Conservation (phyloP, 2,888 invertebrate species). For the Allacma fusca region DNA sequence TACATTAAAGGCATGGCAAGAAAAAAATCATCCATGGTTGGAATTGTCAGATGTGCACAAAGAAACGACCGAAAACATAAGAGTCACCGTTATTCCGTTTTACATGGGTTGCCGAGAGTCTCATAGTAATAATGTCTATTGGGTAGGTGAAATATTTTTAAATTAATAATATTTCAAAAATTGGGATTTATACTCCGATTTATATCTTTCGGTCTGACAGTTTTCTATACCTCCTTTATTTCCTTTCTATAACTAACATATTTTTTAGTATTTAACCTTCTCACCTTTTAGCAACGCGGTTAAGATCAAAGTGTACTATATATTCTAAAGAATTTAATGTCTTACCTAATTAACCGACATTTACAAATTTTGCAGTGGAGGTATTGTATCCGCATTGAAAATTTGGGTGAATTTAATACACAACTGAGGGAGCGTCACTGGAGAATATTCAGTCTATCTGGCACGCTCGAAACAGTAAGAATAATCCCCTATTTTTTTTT, state of each 20-base stretch:
- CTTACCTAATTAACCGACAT: too few relatives aligned
- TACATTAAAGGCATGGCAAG: slow-evolving; percentile 93
- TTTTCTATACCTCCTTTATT: too few relatives aligned
- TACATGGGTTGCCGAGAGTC: slow-evolving; percentile 95
- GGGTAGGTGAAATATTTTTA: too few relatives aligned
- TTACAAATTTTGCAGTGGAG: too few relatives aligned
- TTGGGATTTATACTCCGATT: background rate
- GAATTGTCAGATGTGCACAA: slow-evolving; percentile 96
- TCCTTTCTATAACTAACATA: too few relatives aligned
- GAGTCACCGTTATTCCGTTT: slow-evolving; percentile 98
- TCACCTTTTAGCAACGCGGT: too few relatives aligned
- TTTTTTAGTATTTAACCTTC: too few relatives aligned
- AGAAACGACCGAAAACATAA: slow-evolving; percentile 94
- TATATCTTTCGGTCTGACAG: too few relatives aligned
- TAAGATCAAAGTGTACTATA: too few relatives aligned
- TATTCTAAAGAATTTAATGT: too few relatives aligned
- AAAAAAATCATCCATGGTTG: slow-evolving; percentile 96
- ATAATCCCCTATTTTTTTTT: background rate
- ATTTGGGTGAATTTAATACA: slow-evolving; percentile 86
- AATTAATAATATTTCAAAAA: background rate
- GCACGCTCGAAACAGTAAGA: slow-evolving; percentile 87
- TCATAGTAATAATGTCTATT: slow-evolving; percentile 89
- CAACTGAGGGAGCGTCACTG: slow-evolving; percentile 96
- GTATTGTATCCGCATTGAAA: slow-evolving; percentile 96
- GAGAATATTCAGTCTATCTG: slow-evolving; percentile 94